A percentile compares a stretch with the other conserved stretches of the same genome.
Evolutionary conservation across 2,797 vertebrate genomes (phyloP).

Genomic region (Silurus lanzhouensis): DNA sequence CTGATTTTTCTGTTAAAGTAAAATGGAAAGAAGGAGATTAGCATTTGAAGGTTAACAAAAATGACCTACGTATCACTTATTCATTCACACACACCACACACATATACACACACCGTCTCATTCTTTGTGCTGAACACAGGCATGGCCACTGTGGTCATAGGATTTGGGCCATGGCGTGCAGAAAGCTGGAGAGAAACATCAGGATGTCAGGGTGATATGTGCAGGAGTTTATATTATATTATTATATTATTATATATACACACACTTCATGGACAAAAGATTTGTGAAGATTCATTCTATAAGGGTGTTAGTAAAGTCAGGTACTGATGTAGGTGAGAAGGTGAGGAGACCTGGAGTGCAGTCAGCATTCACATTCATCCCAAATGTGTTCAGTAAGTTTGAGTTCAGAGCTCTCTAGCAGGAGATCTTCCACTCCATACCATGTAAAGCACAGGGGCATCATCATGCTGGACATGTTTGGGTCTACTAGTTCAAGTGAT

Average conservation of each 20-base stretch:
- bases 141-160: constrained; percentile 98
- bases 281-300: no score
- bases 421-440: no score
- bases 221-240: not conserved
- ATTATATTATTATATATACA: not conserved
- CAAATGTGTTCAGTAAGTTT: no score
- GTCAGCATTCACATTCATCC: no score
- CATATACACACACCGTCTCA: constrained; percentile 82
- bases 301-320: no score
- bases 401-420: no score
- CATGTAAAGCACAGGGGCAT: no score
- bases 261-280: no score
- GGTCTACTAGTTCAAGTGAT: no score
- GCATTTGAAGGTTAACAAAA: constrained; percentile 35
- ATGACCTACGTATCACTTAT: constrained; percentile 11
- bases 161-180: constrained; percentile 82
- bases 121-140: constrained; percentile 99
- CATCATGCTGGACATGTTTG: no score
- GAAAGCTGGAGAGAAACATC: constrained; percentile 74
- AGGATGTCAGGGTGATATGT: not conserved
- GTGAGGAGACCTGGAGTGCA: no score
- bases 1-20: constrained; percentile 87
- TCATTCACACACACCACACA: not conserved
- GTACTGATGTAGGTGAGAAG: no score
- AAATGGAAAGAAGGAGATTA: constrained; percentile 28